A percentile compares a stretch with the other conserved stretches of the same genome.
Conservation (phyloP, 2,113 vertebrate species). For the Pleuronectes platessa region DNA sequence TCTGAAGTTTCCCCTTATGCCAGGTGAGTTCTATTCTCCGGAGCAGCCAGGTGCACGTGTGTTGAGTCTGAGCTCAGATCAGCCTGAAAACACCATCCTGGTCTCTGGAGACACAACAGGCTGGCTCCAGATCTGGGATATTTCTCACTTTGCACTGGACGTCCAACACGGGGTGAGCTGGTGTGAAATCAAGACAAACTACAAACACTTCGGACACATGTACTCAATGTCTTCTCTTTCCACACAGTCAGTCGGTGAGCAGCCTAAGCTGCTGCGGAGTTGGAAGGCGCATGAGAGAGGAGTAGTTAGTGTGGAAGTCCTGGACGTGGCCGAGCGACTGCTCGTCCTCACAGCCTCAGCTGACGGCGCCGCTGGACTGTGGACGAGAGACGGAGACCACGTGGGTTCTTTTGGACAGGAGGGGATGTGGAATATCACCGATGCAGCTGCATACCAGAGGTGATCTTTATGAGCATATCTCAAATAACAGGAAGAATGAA, state of each 20-base stretch:
- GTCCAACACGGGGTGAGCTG: constrained; percentile 40
- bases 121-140: constrained; percentile 73
- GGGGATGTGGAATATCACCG: constrained; percentile 60
- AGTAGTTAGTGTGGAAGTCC: constrained; percentile 51
- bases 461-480: constrained; percentile 2
- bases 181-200: not conserved
- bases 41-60: constrained; percentile 48
- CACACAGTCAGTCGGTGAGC: constrained; percentile 34
- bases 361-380: constrained; percentile 66
- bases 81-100: constrained; percentile 68
- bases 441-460: constrained; percentile 47
- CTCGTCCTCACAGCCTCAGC: constrained; percentile 61
- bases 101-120: constrained; percentile 75
- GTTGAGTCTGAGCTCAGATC: constrained; percentile 66
- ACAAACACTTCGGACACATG: not conserved
- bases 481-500: not conserved
- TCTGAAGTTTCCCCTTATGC: not conserved
- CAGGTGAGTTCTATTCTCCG: constrained; percentile 72
- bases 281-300: constrained; percentile 66
- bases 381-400: constrained; percentile 54
- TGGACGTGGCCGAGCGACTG: constrained; percentile 45
- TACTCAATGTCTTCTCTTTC: not conserved
- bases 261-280: constrained; percentile 50
- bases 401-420: constrained; percentile 71
- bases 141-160: constrained; percentile 60